Evolutionary conservation across 2,888 invertebrate genomes (phyloP), one percentile per base, ranked within the genome.

Genomic region (Amblyjoppa proteus): DNA sequence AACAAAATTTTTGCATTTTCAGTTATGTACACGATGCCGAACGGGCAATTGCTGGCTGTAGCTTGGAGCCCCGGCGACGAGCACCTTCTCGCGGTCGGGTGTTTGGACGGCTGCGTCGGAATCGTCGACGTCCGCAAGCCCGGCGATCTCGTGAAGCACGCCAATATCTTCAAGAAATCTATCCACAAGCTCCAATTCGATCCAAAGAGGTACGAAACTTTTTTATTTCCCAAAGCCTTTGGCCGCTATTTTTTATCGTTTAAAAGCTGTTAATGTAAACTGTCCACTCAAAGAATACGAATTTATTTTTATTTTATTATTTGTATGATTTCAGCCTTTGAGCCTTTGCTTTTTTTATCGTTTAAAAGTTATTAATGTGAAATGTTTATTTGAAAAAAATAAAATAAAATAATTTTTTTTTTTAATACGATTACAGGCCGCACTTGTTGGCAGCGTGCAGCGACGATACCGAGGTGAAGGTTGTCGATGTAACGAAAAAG

Each of bases 101-200:
- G 94, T 56, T 94, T 94, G 84, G 93, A 94, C 76, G 96, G 96
- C 20, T 94, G 94, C 84, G 90, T 96, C 38, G 94, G 94, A 75
- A 88, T 95, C 81, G 88, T 95, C 66, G 96, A 96, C 90, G 93
- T 94, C 66, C 93, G 96, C 82, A 94, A 94, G 85, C 92, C 94
- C 6, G 91, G 92, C 28, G 91, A 92, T 77, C 84, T 94, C n/a
- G 83, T 93, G 64, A 89, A 89, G n/a, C 88, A 93, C 53, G 91
- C 91, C 56, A 91, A 91, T 68, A 90, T 93, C 84, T 93, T 94
- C 78, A 84, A 91, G 49, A 91, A 91, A 83, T 88, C 91, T 53
- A 90, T 95, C 56, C 93, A 95, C 82, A 93, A 92, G 85, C 89
- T 95, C 0, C 87, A 91, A 56, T 95, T 94, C 89, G 94, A 94